Evolutionary conservation across 2,113 vertebrate genomes (phyloP).

Genomic region (Halichoeres trimaculatus): DNA sequence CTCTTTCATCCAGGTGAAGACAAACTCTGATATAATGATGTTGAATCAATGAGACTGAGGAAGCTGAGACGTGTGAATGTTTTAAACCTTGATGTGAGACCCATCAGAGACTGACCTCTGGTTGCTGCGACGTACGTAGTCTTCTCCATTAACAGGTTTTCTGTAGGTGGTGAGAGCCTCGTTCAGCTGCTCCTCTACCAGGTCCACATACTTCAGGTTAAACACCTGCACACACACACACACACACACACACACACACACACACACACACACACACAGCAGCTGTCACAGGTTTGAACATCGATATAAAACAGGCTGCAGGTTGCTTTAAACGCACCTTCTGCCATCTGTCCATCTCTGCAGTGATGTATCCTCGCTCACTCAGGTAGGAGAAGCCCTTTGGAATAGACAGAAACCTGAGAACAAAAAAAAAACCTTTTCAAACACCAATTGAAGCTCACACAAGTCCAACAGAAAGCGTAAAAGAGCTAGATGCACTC

Average conservation of each 20-base stretch:
- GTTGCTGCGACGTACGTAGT: slow-evolving; percentile 97
- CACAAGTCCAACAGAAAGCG: too few species aligned
- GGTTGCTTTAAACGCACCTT: slow-evolving; percentile 84
- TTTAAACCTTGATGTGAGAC: not conserved
- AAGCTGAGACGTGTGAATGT: not conserved
- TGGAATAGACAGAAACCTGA: slow-evolving; percentile 97
- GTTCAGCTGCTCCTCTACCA: slow-evolving; percentile 97
- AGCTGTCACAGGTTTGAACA: not conserved
- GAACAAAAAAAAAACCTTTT: slow-evolving; percentile 39
- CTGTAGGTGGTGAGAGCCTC: slow-evolving; percentile 98
- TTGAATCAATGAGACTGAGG: too few species aligned
- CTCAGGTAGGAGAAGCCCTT: slow-evolving; percentile 99
- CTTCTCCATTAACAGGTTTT: slow-evolving; percentile 97
- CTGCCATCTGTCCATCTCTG: slow-evolving; percentile 98
- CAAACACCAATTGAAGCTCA: too few species aligned
- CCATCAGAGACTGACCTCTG: slow-evolving; percentile 85
- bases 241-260: not conserved
- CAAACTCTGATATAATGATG: too few species aligned
- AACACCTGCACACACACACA: slow-evolving; percentile 85
- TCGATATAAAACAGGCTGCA: too few species aligned
- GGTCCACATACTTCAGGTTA: slow-evolving; percentile 96
- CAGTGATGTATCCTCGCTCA: slow-evolving; percentile 96
- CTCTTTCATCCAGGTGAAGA: too few species aligned
- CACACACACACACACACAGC: not conserved
- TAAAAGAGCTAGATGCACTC: too few species aligned